These are phyloP conservation scores for Ciconia stormi DNA, from an alignment of 2,113 vertebrate species.

Conservation along the genomic window DNA sequence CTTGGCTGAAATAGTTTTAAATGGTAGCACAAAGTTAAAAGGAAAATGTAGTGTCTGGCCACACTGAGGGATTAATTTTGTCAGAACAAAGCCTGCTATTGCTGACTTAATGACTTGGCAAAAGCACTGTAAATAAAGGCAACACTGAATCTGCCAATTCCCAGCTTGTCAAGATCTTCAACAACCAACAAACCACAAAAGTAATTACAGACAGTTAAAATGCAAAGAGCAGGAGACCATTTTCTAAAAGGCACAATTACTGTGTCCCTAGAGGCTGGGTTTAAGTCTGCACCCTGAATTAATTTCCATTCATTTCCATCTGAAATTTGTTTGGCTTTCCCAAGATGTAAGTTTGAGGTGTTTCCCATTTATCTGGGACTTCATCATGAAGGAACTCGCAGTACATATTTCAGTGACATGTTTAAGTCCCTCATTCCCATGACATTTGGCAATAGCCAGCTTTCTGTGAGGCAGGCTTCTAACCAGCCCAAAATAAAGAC, in stretches of 20 bases:
- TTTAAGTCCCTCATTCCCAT: background rate
- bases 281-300: slow-evolving; percentile 13
- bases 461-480: background rate
- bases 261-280: slow-evolving; percentile 29
- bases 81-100: background rate
- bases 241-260: slow-evolving; percentile 41
- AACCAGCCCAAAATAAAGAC: background rate
- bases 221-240: background rate
- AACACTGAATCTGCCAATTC: slow-evolving; percentile 25
- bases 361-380: slow-evolving; percentile 10
- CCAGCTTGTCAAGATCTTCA: slow-evolving; percentile 14
- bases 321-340: slow-evolving; percentile 16
- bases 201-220: slow-evolving; percentile 54
- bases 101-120: slow-evolving; percentile 33
- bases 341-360: background rate
- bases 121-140: slow-evolving; percentile 30
- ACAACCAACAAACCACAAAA: slow-evolving; percentile 26
- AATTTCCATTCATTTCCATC: slow-evolving; percentile 44
- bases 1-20: background rate
- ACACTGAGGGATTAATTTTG: background rate
- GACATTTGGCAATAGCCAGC: background rate
- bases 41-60: background rate
- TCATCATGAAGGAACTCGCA: background rate
- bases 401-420: background rate
- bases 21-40: background rate